Percentiles rank a stretch among this genome's conserved stretches.
Conservation (phyloP, 2,888 invertebrate species). For the Drosophila paracracens region DNA sequence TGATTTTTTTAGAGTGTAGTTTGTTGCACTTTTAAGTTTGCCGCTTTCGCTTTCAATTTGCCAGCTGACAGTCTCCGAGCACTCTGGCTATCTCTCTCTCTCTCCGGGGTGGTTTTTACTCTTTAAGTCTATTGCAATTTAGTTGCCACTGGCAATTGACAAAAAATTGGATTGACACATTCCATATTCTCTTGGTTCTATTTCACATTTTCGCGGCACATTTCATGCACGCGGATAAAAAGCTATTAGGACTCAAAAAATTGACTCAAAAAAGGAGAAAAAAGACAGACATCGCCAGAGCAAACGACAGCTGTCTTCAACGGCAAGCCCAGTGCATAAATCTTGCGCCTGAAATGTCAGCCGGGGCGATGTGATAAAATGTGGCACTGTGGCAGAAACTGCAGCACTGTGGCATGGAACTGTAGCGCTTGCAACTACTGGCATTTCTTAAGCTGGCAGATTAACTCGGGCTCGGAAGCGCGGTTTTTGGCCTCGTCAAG, state of each 20-base stretch:
- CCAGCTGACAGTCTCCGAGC: constrained; percentile 4
- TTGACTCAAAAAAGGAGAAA: constrained; percentile 31
- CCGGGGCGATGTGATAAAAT: constrained; percentile 67
- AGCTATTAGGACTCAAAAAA: constrained; percentile 65
- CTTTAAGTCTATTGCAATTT: constrained; percentile 21
- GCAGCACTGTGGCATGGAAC: constrained; percentile 30
- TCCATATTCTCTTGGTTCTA: constrained; percentile 61
- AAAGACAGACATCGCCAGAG: constrained; percentile 50
- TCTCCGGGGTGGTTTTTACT: neutral
- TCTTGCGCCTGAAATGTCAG: constrained; percentile 79
- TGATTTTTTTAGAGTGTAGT: constrained; percentile 6
- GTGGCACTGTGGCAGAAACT: constrained; percentile 58
- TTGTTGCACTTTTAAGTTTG: constrained; percentile 47
- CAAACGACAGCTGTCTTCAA: constrained; percentile 79
- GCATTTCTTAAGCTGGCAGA: constrained; percentile 76
- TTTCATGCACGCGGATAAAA: constrained; percentile 76
- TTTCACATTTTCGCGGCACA: constrained; percentile 74
- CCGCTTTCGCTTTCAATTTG: constrained; percentile 48
- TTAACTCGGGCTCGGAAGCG: constrained; percentile 62
- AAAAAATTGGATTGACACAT: constrained; percentile 75
- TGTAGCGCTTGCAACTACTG: constrained; percentile 53
- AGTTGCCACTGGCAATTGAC: constrained; percentile 45
- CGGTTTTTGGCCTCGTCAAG: constrained; percentile 77
- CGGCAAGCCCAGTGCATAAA: constrained; percentile 80
- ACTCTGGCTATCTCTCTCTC: neutral